Conservation (phyloP, 2,797 vertebrate species). For the Hozukius guyotensis region DNA sequence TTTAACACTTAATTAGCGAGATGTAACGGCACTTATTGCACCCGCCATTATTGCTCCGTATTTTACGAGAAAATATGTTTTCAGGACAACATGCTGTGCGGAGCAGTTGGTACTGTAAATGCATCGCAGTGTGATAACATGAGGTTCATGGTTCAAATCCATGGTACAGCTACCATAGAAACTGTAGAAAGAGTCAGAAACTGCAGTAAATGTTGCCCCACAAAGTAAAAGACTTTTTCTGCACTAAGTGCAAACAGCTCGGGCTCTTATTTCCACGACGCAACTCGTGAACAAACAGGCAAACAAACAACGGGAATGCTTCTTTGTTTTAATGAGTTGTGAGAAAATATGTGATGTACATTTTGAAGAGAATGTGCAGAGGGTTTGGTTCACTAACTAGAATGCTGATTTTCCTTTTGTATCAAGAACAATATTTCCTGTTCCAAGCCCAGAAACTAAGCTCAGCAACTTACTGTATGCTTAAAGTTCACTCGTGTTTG, state of each 20-base stretch:
- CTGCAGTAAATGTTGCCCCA: conserved; percentile 2
- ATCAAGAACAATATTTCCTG: conserved; percentile 17
- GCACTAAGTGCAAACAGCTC: conserved; percentile 12
- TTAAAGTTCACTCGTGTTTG: conserved; percentile 15
- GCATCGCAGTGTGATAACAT: conserved; percentile 19
- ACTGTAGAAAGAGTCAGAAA: conserved; percentile 3
- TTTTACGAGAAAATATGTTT: conserved; percentile 29
- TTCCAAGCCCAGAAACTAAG: conserved; percentile 2
- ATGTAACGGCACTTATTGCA: neutral
- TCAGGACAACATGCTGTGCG: conserved; percentile 1
- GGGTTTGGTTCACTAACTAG: conserved; percentile 13
- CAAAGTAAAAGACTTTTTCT: conserved; percentile 12
- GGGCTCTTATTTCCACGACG: conserved; percentile 10
- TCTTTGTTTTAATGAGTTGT: conserved; percentile 53
- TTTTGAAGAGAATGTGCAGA: conserved; percentile 14
- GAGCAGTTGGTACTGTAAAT: conserved; percentile 24
- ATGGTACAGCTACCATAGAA: neutral
- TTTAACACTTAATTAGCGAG: conserved; percentile 47
- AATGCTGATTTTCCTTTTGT: conserved; percentile 3
- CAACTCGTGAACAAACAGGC: conserved; percentile 24
- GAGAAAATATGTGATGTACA: conserved; percentile 41
- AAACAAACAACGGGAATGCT: conserved; percentile 37
- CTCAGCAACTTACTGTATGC: neutral
- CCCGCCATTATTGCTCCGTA: neutral
- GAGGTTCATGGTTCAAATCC: conserved; percentile 28